phyloP scores from a whole-genome alignment of 2,797 vertebrate genomes.

The Rachycentron canadum region DNA sequence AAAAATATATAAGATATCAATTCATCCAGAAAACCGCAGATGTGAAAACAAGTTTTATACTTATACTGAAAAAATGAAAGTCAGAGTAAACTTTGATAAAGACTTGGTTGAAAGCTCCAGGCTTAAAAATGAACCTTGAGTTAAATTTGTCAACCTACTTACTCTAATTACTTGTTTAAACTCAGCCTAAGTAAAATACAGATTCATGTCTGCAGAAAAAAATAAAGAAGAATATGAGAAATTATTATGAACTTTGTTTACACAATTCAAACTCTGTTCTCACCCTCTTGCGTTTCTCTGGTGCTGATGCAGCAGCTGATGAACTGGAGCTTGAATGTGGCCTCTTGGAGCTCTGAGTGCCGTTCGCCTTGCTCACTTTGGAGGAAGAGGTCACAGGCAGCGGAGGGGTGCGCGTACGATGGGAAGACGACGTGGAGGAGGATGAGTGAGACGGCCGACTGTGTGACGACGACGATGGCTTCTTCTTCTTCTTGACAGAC shows the following conservation, averaged over 20 bases:
- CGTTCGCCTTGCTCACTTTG: constrained; percentile 82
- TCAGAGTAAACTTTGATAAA: no score
- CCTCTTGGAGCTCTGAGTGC: constrained; percentile 76
- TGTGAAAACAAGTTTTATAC: no score
- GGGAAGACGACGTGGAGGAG: constrained; percentile 62
- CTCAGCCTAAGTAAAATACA: no score
- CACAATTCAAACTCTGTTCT: neutral
- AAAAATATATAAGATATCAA: no score
- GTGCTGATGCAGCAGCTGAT: constrained; percentile 33
- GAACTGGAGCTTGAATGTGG: constrained; percentile 65
- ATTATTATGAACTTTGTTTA: neutral
- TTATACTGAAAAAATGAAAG: no score
- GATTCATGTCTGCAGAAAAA: no score
- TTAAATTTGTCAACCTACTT: no score
- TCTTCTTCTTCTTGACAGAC: constrained; percentile 92
- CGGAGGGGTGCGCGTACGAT: constrained; percentile 48
- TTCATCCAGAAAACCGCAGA: no score
- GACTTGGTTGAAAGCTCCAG: no score
- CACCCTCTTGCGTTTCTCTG: constrained; percentile 86
- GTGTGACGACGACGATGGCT: constrained; percentile 68
- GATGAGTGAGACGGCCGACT: constrained; percentile 66
- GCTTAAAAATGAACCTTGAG: no score
- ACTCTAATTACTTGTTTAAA: no score
- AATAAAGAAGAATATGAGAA: no score
- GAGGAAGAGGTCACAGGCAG: constrained; percentile 67